Evolutionary conservation across 2,888 invertebrate genomes (phyloP), one percentile per base, ranked within the genome.

Genomic region (Pyrgus malvae): DNA sequence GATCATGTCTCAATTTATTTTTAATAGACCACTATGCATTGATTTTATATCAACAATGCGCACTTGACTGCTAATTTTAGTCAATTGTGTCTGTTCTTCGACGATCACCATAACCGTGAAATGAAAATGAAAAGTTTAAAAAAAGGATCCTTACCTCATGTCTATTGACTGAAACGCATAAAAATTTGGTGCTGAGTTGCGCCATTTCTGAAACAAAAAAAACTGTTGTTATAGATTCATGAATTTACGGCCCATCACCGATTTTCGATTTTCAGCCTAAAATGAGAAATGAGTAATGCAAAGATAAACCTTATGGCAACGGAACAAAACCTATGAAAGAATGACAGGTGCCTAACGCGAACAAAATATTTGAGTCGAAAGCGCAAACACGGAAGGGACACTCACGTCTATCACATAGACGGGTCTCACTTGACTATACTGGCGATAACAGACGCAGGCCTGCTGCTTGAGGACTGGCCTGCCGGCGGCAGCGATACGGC

Each of bases 361-460:
- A 23, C 37, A 35, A 21, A 40, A 25, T 42, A 41, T 6, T 2
- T 2, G 1, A 41, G 14, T 17, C 2, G 9, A 40, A 46, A 14
- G 40, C 31, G 45, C 23, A 33, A 8, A 46, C 40, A 84, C 63
- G 68, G 57, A 67, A 57, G 55, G 60, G 79, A 80, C 83, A 89
- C 89, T 89, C 80, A 90, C 89, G 66, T 55, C 55, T 76, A 89
- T 86, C 57, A 84, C 67, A 79, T 89, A 89, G 72, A 81, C 78
- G 66, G 90, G 89, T 72, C 84, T 81, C 73, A 83, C 88, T 86
- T 88, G 90, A 66, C 90, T 89, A 65, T 89, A 90, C 29, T 65
- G 72, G 21, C 85, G 76, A 61, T 64, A 68, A 69, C 80, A 79
- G 63, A 67, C 59, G 65, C 83, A 81, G 55, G 67, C 55, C n/a